Percentiles rank a stretch among this genome's conserved stretches.
Evolutionary conservation across 1,140 invertebrate species (phyloP).

Genomic region (Drosophila orena): DNA sequence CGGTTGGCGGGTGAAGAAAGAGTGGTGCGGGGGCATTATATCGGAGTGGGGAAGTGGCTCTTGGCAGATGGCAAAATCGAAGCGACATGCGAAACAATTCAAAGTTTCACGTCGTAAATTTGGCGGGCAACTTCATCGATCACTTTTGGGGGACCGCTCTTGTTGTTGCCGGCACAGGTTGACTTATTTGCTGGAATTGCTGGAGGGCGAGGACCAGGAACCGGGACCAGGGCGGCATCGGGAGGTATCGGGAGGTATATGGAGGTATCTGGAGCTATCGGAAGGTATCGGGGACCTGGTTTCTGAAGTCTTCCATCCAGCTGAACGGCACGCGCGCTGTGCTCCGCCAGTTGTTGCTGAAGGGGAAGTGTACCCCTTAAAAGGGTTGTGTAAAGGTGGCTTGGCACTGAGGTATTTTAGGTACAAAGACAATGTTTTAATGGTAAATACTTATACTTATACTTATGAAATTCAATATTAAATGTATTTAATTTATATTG

Average conservation of each 20-base stretch:
- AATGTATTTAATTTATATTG: no score
- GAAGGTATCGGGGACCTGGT: slow-evolving; percentile 10
- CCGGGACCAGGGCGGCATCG: slow-evolving; percentile 10
- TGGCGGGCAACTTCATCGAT: slow-evolving; percentile 81
- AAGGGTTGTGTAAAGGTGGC: background rate
- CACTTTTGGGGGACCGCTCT: slow-evolving; percentile 66
- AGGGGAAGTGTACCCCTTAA: background rate
- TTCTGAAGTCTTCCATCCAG: slow-evolving; percentile 38
- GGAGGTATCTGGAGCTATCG: background rate
- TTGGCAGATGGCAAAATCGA: slow-evolving; percentile 74
- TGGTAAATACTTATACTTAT: background rate
- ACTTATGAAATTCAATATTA: no score
- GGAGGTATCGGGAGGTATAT: background rate
- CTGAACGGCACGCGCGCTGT: slow-evolving; percentile 76
- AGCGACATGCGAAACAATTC: slow-evolving; percentile 83
- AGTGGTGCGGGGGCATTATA: background rate
- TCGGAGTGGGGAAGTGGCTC: slow-evolving; percentile 23
- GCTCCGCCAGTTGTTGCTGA: slow-evolving; percentile 35
- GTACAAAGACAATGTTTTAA: background rate
- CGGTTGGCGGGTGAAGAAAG: background rate
- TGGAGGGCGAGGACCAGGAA: slow-evolving; percentile 26
- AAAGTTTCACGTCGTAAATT: slow-evolving; percentile 84
- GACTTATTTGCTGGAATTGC: slow-evolving; percentile 75
- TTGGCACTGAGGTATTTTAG: background rate
- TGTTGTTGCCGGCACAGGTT: slow-evolving; percentile 61